phyloP scores from a whole-genome alignment of 2,797 vertebrate species.

The Crocodylus rhombifer region DNA sequence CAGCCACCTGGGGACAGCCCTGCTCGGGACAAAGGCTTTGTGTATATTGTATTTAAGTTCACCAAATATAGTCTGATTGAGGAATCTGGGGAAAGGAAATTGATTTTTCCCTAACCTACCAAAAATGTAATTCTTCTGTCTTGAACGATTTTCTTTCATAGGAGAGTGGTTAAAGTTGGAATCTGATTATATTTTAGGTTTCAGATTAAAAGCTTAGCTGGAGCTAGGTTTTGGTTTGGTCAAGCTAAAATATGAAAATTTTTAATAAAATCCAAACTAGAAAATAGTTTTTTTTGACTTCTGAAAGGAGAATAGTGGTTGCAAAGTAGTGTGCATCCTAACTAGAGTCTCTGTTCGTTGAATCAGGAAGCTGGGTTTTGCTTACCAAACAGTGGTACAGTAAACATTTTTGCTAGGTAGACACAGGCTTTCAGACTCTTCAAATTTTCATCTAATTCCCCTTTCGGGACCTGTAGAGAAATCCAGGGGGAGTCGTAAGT shows the following conservation, averaged over 20 bases:
- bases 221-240: background rate
- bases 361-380: constrained; percentile 19
- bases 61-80: background rate
- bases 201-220: background rate
- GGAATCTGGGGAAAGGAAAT: background rate
- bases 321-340: background rate
- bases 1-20: too few species aligned
- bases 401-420: background rate
- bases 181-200: constrained; percentile 18
- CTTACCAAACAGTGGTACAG: background rate
- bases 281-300: constrained; percentile 38
- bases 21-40: constrained; percentile 26
- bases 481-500: background rate
- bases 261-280: background rate
- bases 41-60: too few species aligned
- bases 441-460: background rate
- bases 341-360: constrained; percentile 15
- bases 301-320: background rate
- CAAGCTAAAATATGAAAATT: background rate
- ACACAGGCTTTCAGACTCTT: background rate
- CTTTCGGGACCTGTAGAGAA: background rate
- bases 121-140: background rate
- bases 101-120: background rate
- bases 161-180: constrained; percentile 15
- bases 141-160: constrained; percentile 39